Evolutionary conservation across 2,797 vertebrate species (phyloP).

Genomic region (Discoglossus pictus): DNA sequence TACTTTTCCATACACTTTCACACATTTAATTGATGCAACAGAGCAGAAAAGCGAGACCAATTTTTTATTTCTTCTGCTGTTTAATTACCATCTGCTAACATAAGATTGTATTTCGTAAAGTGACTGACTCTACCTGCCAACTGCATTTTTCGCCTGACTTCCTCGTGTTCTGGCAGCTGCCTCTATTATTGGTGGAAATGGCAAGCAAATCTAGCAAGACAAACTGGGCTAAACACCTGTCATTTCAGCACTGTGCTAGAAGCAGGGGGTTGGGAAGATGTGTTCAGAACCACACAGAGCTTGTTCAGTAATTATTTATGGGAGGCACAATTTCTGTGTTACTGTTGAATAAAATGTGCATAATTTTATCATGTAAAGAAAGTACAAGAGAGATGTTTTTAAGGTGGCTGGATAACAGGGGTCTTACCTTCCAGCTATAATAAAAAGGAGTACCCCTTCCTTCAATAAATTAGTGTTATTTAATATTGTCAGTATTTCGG

Average conservation of each 20-base stretch:
- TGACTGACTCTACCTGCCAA: conserved; percentile 64
- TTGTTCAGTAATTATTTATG: conserved; percentile 49
- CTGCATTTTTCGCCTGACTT: conserved; percentile 64
- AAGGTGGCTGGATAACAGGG: no score
- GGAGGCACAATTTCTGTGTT: not conserved
- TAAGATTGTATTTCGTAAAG: conserved; percentile 66
- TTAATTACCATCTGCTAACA: conserved; percentile 70
- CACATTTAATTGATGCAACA: conserved; percentile 64
- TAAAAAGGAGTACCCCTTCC: no score
- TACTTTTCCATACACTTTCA: conserved; percentile 54
- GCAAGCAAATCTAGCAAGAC: conserved; percentile 61
- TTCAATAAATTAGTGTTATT: no score
- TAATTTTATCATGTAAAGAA: no score
- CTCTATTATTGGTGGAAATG: conserved; percentile 65
- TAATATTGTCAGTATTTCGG: no score
- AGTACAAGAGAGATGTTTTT: no score
- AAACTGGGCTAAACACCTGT: conserved; percentile 66
- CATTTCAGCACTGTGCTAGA: conserved; percentile 60
- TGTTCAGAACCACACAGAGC: conserved; percentile 42
- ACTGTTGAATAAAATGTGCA: not conserved
- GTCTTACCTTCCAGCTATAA: no score
- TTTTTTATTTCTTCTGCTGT: conserved; percentile 67
- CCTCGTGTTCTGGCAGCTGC: conserved; percentile 62
- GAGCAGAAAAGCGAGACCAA: conserved; percentile 64
- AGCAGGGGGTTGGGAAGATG: conserved; percentile 57